Conservation (phyloP, 2,888 invertebrate genomes). For the Drosophila helvetica region DNA sequence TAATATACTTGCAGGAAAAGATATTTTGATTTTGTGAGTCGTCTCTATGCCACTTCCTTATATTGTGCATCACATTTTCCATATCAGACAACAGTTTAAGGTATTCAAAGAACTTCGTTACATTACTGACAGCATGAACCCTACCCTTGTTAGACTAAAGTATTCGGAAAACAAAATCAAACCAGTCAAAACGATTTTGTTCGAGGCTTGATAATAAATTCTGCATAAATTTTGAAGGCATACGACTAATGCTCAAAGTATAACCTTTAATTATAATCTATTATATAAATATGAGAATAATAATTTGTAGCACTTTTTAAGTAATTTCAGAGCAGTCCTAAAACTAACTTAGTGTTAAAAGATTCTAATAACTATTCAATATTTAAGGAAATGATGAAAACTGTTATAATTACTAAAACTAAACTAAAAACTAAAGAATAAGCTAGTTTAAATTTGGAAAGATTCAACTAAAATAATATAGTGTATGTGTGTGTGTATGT, state of each 20-base stretch:
- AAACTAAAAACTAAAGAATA: not conserved
- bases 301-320: not conserved
- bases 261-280: not conserved
- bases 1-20: not conserved
- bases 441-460: not conserved
- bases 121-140: not conserved
- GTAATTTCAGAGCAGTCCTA: not conserved
- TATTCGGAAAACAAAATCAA: too few relatives aligned
- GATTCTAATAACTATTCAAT: constrained; percentile 6
- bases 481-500: constrained; percentile 16
- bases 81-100: not conserved
- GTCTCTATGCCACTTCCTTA: not conserved
- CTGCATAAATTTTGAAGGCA: not conserved
- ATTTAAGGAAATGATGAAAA: constrained; percentile 6
- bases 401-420: not conserved
- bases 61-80: too few relatives aligned
- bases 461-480: constrained; percentile 3
- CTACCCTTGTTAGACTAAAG: too few relatives aligned
- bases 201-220: too few relatives aligned
- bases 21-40: not conserved
- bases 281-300: not conserved
- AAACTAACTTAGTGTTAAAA: constrained; percentile 24
- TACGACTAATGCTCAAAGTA: not conserved
- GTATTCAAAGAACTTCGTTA: not conserved
- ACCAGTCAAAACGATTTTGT: not conserved